Evolutionary conservation across 1,140 invertebrate genomes (phyloP), one percentile per base, ranked within the genome.

Genomic region (Pogonomyrmex californicus): DNA sequence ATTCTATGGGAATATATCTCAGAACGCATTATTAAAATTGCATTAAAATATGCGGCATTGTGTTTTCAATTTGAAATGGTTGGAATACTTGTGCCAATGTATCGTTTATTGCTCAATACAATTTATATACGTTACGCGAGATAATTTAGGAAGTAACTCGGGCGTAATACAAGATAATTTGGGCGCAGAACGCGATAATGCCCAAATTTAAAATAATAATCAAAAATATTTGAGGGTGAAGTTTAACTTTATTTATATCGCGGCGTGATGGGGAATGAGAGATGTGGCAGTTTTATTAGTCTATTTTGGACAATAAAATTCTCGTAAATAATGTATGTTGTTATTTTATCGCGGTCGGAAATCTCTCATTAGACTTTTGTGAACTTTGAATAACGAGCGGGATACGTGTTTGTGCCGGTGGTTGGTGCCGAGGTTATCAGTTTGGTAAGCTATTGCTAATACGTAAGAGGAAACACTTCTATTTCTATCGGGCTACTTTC

Each of bases 81-180:
- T 71, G 65, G 38, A 81, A 81, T 44, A 49, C 78, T 33, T 81
- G 38, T 56, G 49, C 65, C 49, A 70, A 41, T 58, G 44, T 81
- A 81, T 81, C 65, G 78, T 81, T 81, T 81, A 71, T 81, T 82
- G 54, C 68, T 33, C 23, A 58, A 81, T 82, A 71, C 33, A 81
- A 81, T 73, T 82, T 47, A 58, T 82, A 70, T 58, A 71, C 36
- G 63, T 58, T 73, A 54, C 30, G 41, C 30, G 68, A 82, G 66
- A 82, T 82, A 82, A 82, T 82, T 82, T 66, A 56, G 38, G 41
- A 60, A 82, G 54, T 73, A 82, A 82, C 66, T 82, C 66, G 79
- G 56, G 66, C 66, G 41, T 73, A 82, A 82, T 73, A 82, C 66
- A 73, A 82, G 79, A 82, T 82, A 82, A 73, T 82, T 73, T 82